phyloP scores from a whole-genome alignment of 2,888 invertebrate species.

The Tipula confusa region DNA sequence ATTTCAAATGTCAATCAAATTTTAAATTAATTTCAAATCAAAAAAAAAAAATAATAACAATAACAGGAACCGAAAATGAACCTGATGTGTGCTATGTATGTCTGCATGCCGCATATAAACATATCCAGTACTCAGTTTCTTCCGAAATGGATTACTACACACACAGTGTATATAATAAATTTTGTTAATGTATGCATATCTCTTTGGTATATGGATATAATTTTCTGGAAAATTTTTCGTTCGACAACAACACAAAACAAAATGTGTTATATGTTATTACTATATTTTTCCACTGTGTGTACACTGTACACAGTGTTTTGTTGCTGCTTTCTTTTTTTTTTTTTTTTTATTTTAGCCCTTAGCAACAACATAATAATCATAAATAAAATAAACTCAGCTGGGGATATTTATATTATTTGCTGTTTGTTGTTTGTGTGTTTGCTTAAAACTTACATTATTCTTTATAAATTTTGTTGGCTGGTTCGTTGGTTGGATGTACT shows the following conservation, averaged over 20 bases:
- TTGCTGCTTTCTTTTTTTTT: background rate
- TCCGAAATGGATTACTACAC: background rate
- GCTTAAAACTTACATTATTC: background rate
- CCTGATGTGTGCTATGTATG: background rate
- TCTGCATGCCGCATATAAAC: background rate
- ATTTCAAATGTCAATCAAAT: background rate
- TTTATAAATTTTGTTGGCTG: background rate
- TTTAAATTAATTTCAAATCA: background rate
- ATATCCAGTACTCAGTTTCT: background rate
- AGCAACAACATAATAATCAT: constrained; percentile 30
- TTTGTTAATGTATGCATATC: too few relatives aligned
- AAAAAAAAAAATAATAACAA: background rate
- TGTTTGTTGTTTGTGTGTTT: constrained; percentile 14
- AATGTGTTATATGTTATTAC: too few relatives aligned
- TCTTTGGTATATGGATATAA: background rate
- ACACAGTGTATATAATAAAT: background rate
- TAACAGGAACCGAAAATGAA: background rate
- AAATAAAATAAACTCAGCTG: constrained; percentile 29
- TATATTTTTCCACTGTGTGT: background rate
- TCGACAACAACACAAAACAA: too few relatives aligned
- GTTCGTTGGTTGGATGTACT: background rate
- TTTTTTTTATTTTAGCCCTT: background rate
- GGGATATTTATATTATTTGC: constrained; percentile 27
- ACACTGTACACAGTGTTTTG: background rate
- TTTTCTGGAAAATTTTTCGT: background rate